Percentiles rank a stretch among this genome's conserved stretches.
phyloP scores from a whole-genome alignment of 2,797 vertebrate genomes.

The Novumbra hubbsi region DNA sequence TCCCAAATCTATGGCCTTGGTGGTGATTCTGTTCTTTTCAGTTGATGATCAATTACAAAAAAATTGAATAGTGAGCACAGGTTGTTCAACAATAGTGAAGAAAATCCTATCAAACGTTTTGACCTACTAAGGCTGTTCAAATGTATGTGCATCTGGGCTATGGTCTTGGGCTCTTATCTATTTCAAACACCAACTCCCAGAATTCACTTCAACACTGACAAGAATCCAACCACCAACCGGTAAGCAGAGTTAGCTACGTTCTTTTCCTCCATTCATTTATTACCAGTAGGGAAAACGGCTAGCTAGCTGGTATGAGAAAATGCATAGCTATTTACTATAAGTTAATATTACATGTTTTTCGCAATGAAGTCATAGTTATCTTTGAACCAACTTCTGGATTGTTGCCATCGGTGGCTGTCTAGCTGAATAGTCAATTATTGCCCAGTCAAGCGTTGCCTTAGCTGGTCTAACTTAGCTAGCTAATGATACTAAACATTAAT shows the following conservation, averaged over 20 bases:
- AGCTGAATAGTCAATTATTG: not conserved
- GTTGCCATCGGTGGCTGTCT: not conserved
- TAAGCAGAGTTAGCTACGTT: too few species aligned
- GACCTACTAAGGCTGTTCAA: too few species aligned
- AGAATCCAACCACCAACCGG: not conserved
- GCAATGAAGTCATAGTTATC: not conserved
- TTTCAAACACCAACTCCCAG: conserved; percentile 39
- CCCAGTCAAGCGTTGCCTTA: conserved; percentile 44
- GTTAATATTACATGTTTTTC: not conserved
- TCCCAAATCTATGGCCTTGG: too few species aligned
- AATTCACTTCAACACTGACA: not conserved
- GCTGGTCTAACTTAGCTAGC: conserved; percentile 23
- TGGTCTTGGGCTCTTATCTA: not conserved
- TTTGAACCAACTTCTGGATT: not conserved
- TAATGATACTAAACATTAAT: not conserved
- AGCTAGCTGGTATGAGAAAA: not conserved
- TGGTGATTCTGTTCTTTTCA: too few species aligned
- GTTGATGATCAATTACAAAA: too few species aligned
- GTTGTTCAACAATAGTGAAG: too few species aligned
- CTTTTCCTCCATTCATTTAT: too few species aligned
- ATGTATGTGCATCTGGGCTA: not conserved
- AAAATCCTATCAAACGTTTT: too few species aligned
- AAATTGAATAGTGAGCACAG: too few species aligned
- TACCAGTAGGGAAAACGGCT: not conserved
- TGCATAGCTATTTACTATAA: not conserved